phyloP scores from a whole-genome alignment of 2,797 vertebrate species.

The Pachyuromys duprasi region DNA sequence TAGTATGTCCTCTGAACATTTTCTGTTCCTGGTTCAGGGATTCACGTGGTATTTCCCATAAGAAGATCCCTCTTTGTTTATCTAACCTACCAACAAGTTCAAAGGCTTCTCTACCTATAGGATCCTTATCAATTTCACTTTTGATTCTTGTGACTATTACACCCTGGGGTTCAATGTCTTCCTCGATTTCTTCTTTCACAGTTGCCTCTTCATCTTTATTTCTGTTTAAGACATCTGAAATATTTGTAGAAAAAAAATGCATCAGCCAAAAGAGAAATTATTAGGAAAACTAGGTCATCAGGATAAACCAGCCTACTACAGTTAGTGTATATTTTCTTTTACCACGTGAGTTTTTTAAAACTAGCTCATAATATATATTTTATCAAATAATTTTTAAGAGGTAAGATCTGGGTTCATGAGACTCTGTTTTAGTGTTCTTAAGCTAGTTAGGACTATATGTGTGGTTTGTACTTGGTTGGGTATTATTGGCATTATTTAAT shows the following conservation, averaged over 20 bases:
- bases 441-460: background rate
- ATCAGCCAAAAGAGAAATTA: slow-evolving; percentile 52
- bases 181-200: slow-evolving; percentile 79
- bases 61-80: slow-evolving; percentile 83
- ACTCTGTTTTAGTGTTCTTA: background rate
- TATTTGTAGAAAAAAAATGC: slow-evolving; percentile 57
- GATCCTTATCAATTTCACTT: slow-evolving; percentile 81
- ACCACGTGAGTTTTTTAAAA: background rate
- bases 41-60: slow-evolving; percentile 83
- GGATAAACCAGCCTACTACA: slow-evolving; percentile 4
- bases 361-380: background rate
- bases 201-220: slow-evolving; percentile 76
- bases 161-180: slow-evolving; percentile 76
- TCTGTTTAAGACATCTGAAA: slow-evolving; percentile 81
- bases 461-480: background rate
- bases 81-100: slow-evolving; percentile 83
- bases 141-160: slow-evolving; percentile 82
- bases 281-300: slow-evolving; percentile 50
- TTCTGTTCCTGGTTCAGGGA: slow-evolving; percentile 78
- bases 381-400: background rate
- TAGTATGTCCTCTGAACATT: slow-evolving; percentile 73
- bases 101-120: slow-evolving; percentile 76
- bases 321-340: background rate
- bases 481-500: slow-evolving; percentile 10
- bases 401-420: background rate